Conservation (phyloP, 2,113 vertebrate genomes). For the Percina caprodes region DNA sequence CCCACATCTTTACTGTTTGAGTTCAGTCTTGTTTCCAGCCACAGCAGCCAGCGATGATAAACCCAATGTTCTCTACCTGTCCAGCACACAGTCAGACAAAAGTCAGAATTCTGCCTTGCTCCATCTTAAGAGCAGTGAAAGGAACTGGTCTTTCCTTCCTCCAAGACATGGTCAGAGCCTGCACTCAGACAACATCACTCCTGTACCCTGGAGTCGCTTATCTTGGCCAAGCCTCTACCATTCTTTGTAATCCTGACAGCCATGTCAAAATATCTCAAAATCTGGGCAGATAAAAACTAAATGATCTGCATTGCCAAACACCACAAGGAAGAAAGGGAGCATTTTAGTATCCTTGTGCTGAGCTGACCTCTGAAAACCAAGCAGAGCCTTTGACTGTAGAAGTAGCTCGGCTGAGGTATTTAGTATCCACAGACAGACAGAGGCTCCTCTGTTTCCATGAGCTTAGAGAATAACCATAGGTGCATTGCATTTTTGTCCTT, state of each 20-base stretch:
- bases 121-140: neutral
- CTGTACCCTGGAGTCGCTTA: neutral
- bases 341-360: neutral
- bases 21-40: neutral
- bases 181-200: neutral
- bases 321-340: neutral
- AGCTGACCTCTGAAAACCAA: neutral
- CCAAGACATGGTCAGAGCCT: neutral
- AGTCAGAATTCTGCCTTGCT: neutral
- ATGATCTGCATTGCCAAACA: neutral
- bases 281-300: neutral
- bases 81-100: neutral
- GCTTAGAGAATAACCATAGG: constrained; percentile 33
- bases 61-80: neutral
- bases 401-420: constrained; percentile 5
- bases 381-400: neutral
- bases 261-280: neutral
- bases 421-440: constrained; percentile 14
- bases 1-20: neutral
- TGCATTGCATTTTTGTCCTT: constrained; percentile 52
- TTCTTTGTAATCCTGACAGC: neutral
- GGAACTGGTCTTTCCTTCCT: neutral
- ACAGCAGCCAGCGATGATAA: neutral
- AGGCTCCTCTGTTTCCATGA: constrained; percentile 45
- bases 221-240: neutral